These are phyloP conservation scores for Syndactyla subalaris DNA, from an alignment of 2,797 vertebrate species.

Conservation along the genomic window DNA sequence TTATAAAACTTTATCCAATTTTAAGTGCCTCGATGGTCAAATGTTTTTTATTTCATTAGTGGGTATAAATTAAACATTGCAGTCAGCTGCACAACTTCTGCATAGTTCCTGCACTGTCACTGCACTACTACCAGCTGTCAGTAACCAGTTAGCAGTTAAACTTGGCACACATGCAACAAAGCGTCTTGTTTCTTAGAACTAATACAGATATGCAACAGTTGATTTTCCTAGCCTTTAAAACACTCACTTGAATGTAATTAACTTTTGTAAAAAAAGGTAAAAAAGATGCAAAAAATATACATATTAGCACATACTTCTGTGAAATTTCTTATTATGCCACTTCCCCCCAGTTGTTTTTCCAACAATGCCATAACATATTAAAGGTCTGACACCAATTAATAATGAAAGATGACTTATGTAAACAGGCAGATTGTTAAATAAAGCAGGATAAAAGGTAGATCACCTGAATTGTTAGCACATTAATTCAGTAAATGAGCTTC, in stretches of 20 bases:
- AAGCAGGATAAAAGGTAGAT: slow-evolving; percentile 50
- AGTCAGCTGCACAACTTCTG: neutral
- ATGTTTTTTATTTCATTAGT: neutral
- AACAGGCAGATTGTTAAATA: slow-evolving; percentile 62
- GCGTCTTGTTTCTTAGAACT: neutral
- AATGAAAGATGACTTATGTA: slow-evolving; percentile 54
- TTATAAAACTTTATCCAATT: neutral
- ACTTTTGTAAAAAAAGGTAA: neutral
- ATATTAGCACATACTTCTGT: neutral
- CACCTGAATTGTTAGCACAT: slow-evolving; percentile 64
- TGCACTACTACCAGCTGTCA: neutral
- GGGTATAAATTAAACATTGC: neutral
- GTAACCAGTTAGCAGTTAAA: slow-evolving; percentile 10
- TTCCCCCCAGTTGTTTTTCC: neutral
- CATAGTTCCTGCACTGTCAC: neutral
- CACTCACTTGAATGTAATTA: neutral
- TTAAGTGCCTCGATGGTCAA: neutral
- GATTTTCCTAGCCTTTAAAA: neutral
- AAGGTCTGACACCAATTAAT: slow-evolving; percentile 65
- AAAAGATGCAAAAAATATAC: neutral
- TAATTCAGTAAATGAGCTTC: slow-evolving; percentile 71
- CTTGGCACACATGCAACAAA: neutral
- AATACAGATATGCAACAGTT: neutral
- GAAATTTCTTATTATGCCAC: neutral
- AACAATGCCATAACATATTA: neutral